A percentile compares a stretch with the other conserved stretches of the same genome.
Conservation (phyloP, 2,797 vertebrate species). For the Hylomyscus alleni region DNA sequence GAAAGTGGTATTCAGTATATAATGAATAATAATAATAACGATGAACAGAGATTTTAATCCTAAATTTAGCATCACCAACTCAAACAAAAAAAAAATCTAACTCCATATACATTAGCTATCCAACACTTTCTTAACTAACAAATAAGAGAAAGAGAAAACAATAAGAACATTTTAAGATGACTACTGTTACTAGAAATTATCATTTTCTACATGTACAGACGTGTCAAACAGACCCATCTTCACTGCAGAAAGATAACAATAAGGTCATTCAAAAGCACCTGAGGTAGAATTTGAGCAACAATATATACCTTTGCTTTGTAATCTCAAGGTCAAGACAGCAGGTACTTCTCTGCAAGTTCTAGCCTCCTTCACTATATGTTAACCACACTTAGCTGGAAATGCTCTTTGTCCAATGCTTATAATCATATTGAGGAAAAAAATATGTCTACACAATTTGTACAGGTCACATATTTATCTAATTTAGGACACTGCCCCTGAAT, state of each 20-base stretch:
- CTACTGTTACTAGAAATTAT: neutral
- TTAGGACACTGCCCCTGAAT: neutral
- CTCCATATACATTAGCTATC: neutral
- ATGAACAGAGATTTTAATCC: neutral
- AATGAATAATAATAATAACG: neutral
- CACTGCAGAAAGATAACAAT: neutral
- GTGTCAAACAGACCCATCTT: neutral
- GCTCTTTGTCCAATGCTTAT: neutral
- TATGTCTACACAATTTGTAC: neutral
- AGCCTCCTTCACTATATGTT: neutral
- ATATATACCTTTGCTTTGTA: neutral
- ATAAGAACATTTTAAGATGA: neutral
- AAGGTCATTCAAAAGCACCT: neutral
- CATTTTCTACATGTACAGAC: neutral
- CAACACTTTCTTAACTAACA: neutral
- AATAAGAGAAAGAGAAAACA: neutral
- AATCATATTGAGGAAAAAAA: neutral
- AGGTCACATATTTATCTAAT: neutral
- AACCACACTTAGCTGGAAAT: neutral
- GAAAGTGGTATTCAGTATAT: neutral
- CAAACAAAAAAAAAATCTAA: conserved; percentile 1
- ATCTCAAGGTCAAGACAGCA: neutral
- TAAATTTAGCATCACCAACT: neutral
- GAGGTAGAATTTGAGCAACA: neutral
- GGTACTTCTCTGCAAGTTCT: neutral